These are phyloP conservation scores for Pristis pectinata DNA, from an alignment of 2,797 vertebrate genomes.

Conservation along the genomic window DNA sequence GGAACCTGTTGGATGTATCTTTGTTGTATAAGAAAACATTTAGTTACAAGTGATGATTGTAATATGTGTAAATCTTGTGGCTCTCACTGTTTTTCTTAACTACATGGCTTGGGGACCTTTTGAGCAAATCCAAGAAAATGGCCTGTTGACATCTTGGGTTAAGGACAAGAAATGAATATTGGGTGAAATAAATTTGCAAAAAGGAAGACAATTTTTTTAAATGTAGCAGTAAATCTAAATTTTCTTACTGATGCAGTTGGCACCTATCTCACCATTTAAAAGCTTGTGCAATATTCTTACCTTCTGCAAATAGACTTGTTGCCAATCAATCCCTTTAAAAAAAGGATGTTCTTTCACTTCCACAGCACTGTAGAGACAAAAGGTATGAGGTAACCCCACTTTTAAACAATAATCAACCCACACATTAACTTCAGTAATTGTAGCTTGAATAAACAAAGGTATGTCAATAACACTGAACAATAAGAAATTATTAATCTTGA, in stretches of 20 bases:
- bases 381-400: too few relatives aligned
- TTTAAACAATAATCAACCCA: background rate
- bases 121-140: background rate
- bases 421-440: background rate
- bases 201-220: background rate
- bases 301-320: slow-evolving; percentile 94
- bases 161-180: background rate
- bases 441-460: slow-evolving; percentile 20
- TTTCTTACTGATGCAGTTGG: background rate
- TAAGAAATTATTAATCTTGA: slow-evolving; percentile 36
- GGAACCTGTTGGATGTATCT: background rate
- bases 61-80: background rate
- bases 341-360: slow-evolving; percentile 90
- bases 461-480: slow-evolving; percentile 39
- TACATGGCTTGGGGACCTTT: background rate
- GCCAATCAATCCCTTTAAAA: slow-evolving; percentile 94
- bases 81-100: background rate
- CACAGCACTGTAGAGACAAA: slow-evolving; percentile 62
- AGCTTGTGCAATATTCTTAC: slow-evolving; percentile 54
- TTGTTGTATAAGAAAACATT: background rate
- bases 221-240: background rate
- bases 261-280: background rate
- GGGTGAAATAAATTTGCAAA: background rate
- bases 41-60: background rate
- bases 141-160: background rate